Conservation (phyloP, 2,888 invertebrate genomes). For the Andrena praecox region DNA sequence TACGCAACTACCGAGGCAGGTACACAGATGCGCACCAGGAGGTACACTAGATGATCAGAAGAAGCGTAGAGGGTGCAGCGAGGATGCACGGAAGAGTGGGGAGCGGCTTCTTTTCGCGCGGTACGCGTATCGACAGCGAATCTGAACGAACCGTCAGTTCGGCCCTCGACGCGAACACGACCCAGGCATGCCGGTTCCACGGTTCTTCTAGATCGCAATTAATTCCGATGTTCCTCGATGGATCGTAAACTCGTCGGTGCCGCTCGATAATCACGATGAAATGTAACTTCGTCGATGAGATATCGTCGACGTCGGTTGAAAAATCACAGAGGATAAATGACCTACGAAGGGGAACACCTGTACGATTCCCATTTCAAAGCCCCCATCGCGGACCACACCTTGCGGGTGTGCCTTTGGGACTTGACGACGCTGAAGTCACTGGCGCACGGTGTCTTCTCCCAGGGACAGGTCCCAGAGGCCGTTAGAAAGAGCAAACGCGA, state of each 20-base stretch:
- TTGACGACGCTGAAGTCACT: not conserved
- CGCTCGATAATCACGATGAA: not conserved
- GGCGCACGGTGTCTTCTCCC: constrained; percentile 6
- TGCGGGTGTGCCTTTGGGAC: not conserved
- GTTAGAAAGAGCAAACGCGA: constrained; percentile 22
- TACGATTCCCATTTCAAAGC: not conserved
- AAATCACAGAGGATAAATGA: not conserved
- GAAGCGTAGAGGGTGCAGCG: constrained; percentile 37
- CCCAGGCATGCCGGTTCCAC: constrained; percentile 6
- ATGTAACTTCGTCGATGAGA: not conserved
- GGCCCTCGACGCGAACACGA: not conserved
- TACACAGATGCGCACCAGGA: constrained; percentile 41
- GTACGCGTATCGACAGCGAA: constrained; percentile 47
- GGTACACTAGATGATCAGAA: constrained; percentile 56
- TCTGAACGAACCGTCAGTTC: constrained; percentile 27
- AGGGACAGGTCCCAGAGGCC: constrained; percentile 7
- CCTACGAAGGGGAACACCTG: constrained; percentile 5
- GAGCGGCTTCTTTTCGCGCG: constrained; percentile 19
- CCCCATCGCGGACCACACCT: not conserved
- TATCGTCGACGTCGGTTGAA: not conserved
- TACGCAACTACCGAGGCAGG: constrained; percentile 56
- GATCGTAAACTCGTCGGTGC: not conserved
- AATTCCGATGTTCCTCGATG: not conserved
- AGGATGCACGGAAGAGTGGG: constrained; percentile 18
- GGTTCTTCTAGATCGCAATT: constrained; percentile 16